Conservation (phyloP, 2,888 invertebrate species). For the Drosophila quasianomalipes region DNA sequence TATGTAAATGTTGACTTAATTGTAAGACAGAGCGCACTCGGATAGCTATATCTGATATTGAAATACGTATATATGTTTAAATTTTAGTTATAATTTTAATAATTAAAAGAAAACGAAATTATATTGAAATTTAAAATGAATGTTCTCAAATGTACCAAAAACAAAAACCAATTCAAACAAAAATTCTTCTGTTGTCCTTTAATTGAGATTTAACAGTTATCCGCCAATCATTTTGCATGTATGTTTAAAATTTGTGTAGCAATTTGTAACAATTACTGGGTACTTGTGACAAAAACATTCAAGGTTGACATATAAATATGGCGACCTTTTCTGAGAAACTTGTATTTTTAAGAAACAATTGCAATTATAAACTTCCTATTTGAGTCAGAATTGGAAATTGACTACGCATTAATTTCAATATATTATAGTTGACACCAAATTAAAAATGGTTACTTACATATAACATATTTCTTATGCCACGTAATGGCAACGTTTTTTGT, state of each 20-base stretch:
- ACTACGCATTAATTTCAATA: background rate
- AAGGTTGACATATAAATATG: background rate
- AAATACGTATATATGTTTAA: slow-evolving; percentile 53
- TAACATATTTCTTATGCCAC: background rate
- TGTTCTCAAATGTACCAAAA: slow-evolving; percentile 78
- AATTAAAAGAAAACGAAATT: slow-evolving; percentile 54
- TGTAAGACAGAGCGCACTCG: slow-evolving; percentile 62
- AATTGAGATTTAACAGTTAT: background rate
- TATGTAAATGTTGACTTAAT: slow-evolving; percentile 79
- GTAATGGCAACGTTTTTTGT: background rate
- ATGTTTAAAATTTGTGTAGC: background rate
- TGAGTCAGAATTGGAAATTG: background rate
- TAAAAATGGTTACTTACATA: background rate
- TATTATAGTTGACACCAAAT: background rate
- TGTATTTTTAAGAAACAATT: slow-evolving; percentile 1
- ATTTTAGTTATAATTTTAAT: slow-evolving; percentile 52
- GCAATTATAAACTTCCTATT: slow-evolving; percentile 1
- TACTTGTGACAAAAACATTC: background rate
- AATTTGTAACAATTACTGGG: background rate
- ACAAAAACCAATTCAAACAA: slow-evolving; percentile 34
- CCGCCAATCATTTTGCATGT: background rate
- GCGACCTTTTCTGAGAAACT: background rate
- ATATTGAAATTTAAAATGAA: slow-evolving; percentile 70
- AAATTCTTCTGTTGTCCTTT: slow-evolving; percentile 8
- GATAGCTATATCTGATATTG: slow-evolving; percentile 56